These are phyloP conservation scores for Sapajus apella DNA, from an alignment of 2,113 vertebrate species.

Conservation along the genomic window DNA sequence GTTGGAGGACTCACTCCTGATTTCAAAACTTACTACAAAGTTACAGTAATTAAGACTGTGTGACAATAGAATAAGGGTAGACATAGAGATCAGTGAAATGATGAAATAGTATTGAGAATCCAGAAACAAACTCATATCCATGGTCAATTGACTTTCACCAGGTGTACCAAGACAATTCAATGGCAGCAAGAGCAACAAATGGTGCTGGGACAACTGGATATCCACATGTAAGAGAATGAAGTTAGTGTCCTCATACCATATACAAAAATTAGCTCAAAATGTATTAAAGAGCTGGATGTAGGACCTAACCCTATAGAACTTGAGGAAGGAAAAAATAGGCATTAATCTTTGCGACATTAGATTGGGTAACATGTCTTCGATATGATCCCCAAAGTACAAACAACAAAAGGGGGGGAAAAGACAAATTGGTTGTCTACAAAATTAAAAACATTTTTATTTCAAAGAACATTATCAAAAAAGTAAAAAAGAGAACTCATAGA, in stretches of 20 bases:
- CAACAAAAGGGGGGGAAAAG: neutral
- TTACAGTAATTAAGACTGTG: neutral
- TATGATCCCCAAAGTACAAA: neutral
- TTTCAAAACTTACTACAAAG: neutral
- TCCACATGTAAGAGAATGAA: neutral
- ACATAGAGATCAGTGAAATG: neutral
- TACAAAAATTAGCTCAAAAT: neutral
- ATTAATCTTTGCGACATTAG: neutral
- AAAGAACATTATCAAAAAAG: neutral
- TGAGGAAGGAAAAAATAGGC: neutral
- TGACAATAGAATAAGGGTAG: neutral
- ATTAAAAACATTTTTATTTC: neutral
- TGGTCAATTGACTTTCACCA: neutral
- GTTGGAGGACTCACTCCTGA: neutral
- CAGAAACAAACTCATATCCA: neutral
- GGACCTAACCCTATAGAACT: neutral
- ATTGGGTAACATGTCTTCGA: neutral
- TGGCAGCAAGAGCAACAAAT: neutral
- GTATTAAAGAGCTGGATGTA: neutral
- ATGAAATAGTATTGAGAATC: neutral
- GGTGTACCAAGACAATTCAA: neutral
- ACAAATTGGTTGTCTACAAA: neutral
- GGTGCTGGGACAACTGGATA: neutral
- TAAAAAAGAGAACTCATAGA: neutral
- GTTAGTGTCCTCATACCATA: neutral